Conservation (phyloP, 2,797 vertebrate species). For the Pogoniulus pusillus region DNA sequence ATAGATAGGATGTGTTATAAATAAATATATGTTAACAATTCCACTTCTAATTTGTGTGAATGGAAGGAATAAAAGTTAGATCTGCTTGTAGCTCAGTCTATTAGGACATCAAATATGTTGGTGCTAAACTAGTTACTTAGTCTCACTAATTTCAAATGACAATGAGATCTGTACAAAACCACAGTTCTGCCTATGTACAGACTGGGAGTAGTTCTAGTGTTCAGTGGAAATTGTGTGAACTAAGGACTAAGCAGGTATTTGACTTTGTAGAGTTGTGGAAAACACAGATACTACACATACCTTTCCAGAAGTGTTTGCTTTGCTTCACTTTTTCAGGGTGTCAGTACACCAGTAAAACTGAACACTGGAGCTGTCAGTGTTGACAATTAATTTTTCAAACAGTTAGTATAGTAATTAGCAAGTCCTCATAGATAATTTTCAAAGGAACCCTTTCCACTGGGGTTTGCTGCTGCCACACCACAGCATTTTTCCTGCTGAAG, state of each 20-base stretch:
- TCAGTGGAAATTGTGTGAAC: background rate
- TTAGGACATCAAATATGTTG: background rate
- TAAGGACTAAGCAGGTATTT: background rate
- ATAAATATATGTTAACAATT: constrained; percentile 53
- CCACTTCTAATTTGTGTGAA: constrained; percentile 37
- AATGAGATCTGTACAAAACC: fast-evolving
- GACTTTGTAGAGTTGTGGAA: background rate
- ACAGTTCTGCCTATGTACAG: fast-evolving
- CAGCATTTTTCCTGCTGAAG: fast-evolving
- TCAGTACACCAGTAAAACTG: background rate
- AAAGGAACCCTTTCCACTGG: background rate
- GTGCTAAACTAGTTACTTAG: background rate
- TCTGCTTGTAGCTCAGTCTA: background rate
- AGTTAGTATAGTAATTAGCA: background rate
- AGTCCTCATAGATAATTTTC: background rate
- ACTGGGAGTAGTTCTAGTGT: background rate
- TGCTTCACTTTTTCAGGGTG: background rate
- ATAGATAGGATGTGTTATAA: constrained; percentile 57
- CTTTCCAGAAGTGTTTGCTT: background rate
- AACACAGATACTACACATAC: background rate
- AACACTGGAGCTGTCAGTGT: background rate
- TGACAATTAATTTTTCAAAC: background rate
- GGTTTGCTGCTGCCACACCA: background rate
- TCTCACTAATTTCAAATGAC: background rate
- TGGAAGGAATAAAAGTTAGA: constrained; percentile 29